Conservation (phyloP, 2,888 invertebrate species). For the Octonoba sinensis region DNA sequence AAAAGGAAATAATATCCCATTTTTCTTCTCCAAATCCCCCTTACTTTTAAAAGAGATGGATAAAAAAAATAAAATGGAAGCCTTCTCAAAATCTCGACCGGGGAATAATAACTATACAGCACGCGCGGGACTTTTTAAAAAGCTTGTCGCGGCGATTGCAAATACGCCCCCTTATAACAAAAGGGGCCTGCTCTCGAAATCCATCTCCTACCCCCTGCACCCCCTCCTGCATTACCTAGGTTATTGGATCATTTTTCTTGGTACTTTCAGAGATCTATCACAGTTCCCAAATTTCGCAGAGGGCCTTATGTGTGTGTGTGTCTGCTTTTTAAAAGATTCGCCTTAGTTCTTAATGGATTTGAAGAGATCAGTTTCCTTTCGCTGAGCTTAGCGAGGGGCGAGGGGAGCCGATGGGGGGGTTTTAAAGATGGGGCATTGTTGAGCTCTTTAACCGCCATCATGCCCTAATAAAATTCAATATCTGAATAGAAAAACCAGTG, state of each 20-base stretch:
- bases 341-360: conserved; percentile 41
- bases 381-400: background rate
- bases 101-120: conserved; percentile 56
- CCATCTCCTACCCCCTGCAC: conserved; percentile 39
- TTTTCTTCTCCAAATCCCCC: conserved; percentile 32
- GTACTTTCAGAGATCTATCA: conserved; percentile 42
- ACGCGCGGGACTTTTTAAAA: conserved; percentile 55
- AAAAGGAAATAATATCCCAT: conserved; percentile 21
- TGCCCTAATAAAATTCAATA: conserved; percentile 57
- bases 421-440: conserved; percentile 34
- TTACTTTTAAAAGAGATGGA: background rate
- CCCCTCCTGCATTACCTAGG: conserved; percentile 44
- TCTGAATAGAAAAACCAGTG: conserved; percentile 2
- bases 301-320: conserved; percentile 23
- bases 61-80: background rate
- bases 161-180: conserved; percentile 31
- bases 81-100: conserved; percentile 20
- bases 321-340: conserved; percentile 45
- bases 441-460: conserved; percentile 44
- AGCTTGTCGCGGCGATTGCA: conserved; percentile 56
- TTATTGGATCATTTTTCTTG: conserved; percentile 64
- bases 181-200: conserved; percentile 36
- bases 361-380: conserved; percentile 49
- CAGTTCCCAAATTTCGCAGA: conserved; percentile 25
- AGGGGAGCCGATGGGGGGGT: background rate